A percentile compares a stretch with the other conserved stretches of the same genome.
These are phyloP conservation scores for Lemur catta DNA, from an alignment of 2,797 vertebrate species.

Conservation along the genomic window DNA sequence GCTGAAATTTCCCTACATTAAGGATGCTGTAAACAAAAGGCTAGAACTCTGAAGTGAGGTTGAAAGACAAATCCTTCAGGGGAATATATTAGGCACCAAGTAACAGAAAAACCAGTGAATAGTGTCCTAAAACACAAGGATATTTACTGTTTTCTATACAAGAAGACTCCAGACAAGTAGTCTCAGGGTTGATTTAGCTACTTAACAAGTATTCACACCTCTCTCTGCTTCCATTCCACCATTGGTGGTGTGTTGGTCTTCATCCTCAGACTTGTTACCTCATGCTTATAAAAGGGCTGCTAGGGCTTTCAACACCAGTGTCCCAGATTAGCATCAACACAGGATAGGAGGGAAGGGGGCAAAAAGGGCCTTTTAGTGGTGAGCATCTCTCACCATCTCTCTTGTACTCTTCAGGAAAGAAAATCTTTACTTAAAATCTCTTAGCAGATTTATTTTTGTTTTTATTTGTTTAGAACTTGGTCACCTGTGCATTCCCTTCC, in stretches of 20 bases:
- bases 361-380: neutral
- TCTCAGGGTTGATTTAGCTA: neutral
- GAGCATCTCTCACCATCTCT: neutral
- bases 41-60: constrained; percentile 9
- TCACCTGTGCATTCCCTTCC: neutral
- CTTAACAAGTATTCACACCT: neutral
- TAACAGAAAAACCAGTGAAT: constrained; percentile 18
- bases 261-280: neutral
- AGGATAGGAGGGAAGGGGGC: neutral
- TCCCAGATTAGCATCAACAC: neutral
- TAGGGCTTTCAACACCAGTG: neutral
- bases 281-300: neutral
- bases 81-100: neutral
- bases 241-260: neutral
- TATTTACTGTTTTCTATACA: neutral
- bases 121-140: neutral
- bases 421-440: neutral
- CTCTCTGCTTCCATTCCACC: neutral
- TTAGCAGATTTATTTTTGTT: neutral
- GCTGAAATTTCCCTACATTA: constrained; percentile 23
- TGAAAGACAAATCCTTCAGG: neutral
- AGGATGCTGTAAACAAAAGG: constrained; percentile 51
- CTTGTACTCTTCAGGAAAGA: neutral
- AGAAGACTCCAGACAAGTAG: neutral
- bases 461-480: neutral